Evolutionary conservation across 2,888 invertebrate species (phyloP).

Genomic region (Drosophila dives): DNA sequence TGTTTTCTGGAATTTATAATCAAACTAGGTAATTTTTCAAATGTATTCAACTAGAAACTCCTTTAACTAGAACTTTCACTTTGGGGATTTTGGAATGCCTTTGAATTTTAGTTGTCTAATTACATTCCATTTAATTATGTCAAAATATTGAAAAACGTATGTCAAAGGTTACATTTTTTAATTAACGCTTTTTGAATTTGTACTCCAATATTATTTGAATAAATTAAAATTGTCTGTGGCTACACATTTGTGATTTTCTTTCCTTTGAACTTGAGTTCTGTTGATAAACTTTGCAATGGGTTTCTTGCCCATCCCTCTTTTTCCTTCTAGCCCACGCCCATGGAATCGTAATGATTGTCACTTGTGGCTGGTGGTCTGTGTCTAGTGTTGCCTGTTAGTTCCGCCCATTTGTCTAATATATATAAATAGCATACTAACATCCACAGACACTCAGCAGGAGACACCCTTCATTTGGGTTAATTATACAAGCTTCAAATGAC

Average conservation of each 20-base stretch:
- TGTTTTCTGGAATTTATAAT: not conserved
- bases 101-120: not conserved
- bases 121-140: no score
- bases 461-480: slow-evolving; percentile 48
- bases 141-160: not conserved
- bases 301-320: not conserved
- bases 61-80: not conserved
- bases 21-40: not conserved
- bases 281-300: not conserved
- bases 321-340: not conserved
- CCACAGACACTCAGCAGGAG: slow-evolving; percentile 34
- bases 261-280: not conserved
- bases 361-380: slow-evolving; percentile 8
- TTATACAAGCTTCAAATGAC: slow-evolving; percentile 45
- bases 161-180: not conserved
- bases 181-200: accelerated
- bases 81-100: not conserved
- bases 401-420: slow-evolving; percentile 8
- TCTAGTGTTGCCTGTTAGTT: slow-evolving; percentile 8
- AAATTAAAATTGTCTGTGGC: not conserved
- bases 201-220: not conserved
- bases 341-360: slow-evolving; percentile 16
- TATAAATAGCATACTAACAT: slow-evolving; percentile 26
- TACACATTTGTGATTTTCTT: not conserved
- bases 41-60: slow-evolving; percentile 4